Base-by-base conservation (phyloP, 2,888 invertebrate genomes). In the Ecliptopera silaceata region DNA sequence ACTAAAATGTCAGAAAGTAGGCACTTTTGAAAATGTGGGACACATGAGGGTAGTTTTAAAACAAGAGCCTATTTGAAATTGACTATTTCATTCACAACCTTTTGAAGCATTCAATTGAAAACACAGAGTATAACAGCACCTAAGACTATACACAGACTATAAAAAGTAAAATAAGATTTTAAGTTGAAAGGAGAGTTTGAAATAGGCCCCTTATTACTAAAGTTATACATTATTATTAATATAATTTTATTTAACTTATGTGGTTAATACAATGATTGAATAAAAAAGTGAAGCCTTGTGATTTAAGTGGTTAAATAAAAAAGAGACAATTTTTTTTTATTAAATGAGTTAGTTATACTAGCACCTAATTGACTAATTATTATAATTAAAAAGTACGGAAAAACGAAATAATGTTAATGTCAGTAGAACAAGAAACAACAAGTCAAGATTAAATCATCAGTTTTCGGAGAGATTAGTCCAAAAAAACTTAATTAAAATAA, bases 361-460 rank as follows among this genome's bases (percentile, higher is more conserved):
- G 49, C 39, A 56, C 44, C 49, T 39, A 44, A 22, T 34, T 15
- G 41, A 20, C 20, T 41, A 50, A 51, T 46, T 50, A 46, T 38
- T 26, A 48, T 32, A 38, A 39, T 17, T 31, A 39, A 12, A 46
- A 56, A 12, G 17, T 4, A 15, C 1, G 22, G 17, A 31, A 44
- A 6, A 47, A 26, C n/a, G 18, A 17, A 43, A 26, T 22, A 43
- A 22, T 22, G 34, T 45, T 39, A 43, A 49, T 55, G 48, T 55
- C 43, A 53, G 43, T 10, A 47, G 39, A 50, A 50, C 45, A 17
- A 29, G 17, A 45, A 31, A 42, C 43, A 1, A 41, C 26, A 26
- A 41, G 29, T 39, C 12, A 44, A 26, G 46, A 41, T 46, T n/a
- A 34, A 47, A 42, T 54, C 55, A 48, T 8, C 12, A 49, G 49